These are phyloP conservation scores for Spongilla lacustris DNA, from an alignment of 37 sponge, comb jelly and placozoan genomes.

Conservation along the genomic window DNA sequence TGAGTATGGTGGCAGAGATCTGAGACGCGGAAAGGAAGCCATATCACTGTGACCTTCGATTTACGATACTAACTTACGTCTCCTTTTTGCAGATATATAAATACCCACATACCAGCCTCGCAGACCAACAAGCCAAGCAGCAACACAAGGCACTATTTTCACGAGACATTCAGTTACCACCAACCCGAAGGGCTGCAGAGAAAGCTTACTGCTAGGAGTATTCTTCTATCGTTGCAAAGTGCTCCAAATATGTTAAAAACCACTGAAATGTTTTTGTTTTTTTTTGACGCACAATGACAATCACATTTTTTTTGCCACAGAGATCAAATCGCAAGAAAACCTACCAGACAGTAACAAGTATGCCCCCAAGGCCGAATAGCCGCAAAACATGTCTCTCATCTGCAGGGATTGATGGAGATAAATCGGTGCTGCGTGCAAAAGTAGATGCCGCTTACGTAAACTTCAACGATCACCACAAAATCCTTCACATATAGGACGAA, in stretches of 20 bases:
- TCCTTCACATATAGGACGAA: neutral
- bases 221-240: neutral
- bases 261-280: neutral
- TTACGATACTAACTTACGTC: neutral
- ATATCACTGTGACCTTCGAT: too few species aligned
- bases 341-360: conserved; percentile 10
- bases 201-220: neutral
- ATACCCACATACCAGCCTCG: conserved; percentile 21
- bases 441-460: neutral
- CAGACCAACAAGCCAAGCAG: conserved; percentile 13
- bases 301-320: too few species aligned
- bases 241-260: neutral
- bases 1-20: neutral
- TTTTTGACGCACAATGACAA: too few species aligned
- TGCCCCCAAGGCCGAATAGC: conserved; percentile 5
- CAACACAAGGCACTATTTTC: neutral
- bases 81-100: conserved; percentile 22
- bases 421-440: too few species aligned
- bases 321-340: too few species aligned
- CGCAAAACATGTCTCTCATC: conserved; percentile 27
- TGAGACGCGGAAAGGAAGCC: neutral
- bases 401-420: neutral
- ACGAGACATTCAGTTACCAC: neutral
- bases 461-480: conserved; percentile 13
- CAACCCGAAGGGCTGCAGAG: too few species aligned